Conservation (phyloP, 2,888 invertebrate genomes). For the Gerris lacustris region DNA sequence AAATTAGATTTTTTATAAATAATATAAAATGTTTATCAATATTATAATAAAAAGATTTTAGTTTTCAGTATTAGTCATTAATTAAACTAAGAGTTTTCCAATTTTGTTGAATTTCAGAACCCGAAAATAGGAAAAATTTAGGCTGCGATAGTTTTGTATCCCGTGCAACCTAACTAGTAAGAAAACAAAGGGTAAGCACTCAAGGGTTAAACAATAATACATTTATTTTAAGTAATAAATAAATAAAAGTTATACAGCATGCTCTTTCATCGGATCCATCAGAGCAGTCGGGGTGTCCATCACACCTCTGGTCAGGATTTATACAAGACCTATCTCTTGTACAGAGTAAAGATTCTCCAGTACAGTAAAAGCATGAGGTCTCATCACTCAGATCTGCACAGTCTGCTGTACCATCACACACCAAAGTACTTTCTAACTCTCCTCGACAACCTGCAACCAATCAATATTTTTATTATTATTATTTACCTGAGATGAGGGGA, state of each 20-base stretch:
- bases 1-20: no score
- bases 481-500: not conserved
- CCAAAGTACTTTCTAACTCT: slow-evolving; percentile 56
- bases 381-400: slow-evolving; percentile 76
- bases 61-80: no score
- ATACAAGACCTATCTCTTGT: slow-evolving; percentile 58
- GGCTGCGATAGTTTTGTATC: no score
- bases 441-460: slow-evolving; percentile 52
- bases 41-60: no score
- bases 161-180: no score
- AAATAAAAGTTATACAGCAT: slow-evolving; percentile 47
- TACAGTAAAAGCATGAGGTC: slow-evolving; percentile 64
- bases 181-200: no score
- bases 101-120: no score
- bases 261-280: slow-evolving; percentile 77
- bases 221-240: no score
- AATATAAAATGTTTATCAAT: no score
- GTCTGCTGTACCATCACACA: slow-evolving; percentile 78
- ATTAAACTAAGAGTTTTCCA: no score
- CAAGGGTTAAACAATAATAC: no score
- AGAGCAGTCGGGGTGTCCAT: slow-evolving; percentile 70
- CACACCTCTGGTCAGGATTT: slow-evolving; percentile 57
- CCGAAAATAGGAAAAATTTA: no score
- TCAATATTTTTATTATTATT: not conserved
- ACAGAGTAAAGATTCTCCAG: slow-evolving; percentile 56